Conservation (phyloP, 1,140 invertebrate genomes). For the Trichonephila clavipes region DNA sequence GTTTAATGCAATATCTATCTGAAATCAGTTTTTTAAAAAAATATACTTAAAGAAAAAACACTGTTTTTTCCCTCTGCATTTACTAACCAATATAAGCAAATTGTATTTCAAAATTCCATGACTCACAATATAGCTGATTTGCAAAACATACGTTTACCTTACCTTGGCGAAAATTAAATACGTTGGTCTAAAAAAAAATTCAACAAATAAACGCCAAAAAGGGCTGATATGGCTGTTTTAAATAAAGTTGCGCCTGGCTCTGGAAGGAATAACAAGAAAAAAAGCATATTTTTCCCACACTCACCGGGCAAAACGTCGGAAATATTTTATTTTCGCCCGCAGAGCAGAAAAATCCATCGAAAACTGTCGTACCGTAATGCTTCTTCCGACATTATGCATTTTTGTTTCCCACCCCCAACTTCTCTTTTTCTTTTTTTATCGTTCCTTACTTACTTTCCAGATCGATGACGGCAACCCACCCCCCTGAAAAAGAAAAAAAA, state of each 20-base stretch:
- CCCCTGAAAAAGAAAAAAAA: not conserved
- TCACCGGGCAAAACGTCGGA: constrained; percentile 33
- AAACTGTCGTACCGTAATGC: constrained; percentile 66
- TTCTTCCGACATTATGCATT: constrained; percentile 64
- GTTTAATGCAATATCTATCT: too few species aligned
- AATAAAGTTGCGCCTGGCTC: constrained; percentile 16
- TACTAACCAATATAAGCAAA: not conserved
- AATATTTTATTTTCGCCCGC: constrained; percentile 57
- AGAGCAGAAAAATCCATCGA: constrained; percentile 49
- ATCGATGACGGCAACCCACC: constrained; percentile 48
- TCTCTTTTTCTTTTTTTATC: not conserved
- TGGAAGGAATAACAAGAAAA: not conserved
- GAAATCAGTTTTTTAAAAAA: too few species aligned
- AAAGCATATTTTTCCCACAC: constrained; percentile 24
- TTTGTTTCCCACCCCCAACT: not conserved
- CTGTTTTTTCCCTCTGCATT: not conserved
- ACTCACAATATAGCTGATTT: not conserved
- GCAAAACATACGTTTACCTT: constrained; percentile 15
- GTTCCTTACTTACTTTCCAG: constrained; percentile 62
- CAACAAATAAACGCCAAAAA: constrained; percentile 36
- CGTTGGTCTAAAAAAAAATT: not conserved
- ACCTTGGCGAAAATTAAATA: constrained; percentile 34
- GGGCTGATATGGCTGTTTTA: constrained; percentile 45
- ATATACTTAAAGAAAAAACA: not conserved
- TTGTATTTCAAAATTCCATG: not conserved